Conservation (phyloP, 2,797 vertebrate genomes). For the Agapornis canus region DNA sequence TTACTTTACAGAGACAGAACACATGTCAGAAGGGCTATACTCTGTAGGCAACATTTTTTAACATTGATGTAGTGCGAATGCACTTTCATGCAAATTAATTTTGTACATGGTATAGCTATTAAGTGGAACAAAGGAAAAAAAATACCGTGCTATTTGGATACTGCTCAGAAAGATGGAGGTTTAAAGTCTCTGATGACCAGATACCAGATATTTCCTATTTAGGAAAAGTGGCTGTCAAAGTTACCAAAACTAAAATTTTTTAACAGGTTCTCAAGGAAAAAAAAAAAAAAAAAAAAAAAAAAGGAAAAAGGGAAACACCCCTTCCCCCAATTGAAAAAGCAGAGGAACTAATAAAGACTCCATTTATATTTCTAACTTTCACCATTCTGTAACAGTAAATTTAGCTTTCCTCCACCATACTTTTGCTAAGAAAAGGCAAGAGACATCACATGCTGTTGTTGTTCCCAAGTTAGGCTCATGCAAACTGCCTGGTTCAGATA, state of each 20-base stretch:
- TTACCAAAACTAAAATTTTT: not conserved
- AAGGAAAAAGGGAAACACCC: no score
- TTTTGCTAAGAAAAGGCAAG: not conserved
- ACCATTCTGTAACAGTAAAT: not conserved
- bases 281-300: not conserved
- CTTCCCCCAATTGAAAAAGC: not conserved
- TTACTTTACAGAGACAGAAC: not conserved
- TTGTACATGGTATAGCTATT: accelerated
- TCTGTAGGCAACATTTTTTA: not conserved
- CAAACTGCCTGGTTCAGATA: not conserved
- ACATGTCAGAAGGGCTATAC: not conserved
- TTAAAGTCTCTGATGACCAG: not conserved
- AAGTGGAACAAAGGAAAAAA: not conserved
- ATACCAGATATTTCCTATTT: not conserved
- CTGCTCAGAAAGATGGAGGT: not conserved
- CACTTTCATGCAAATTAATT: not conserved
- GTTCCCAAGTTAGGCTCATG: not conserved
- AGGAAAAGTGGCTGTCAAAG: not conserved
- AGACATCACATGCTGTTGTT: not conserved
- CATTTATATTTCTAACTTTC: not conserved
- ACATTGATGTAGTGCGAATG: not conserved
- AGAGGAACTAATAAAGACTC: not conserved
- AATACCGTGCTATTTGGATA: not conserved
- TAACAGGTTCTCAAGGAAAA: not conserved
- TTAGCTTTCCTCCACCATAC: not conserved